Conservation (phyloP, 2,113 vertebrate species). For the Trogon melanurus region DNA sequence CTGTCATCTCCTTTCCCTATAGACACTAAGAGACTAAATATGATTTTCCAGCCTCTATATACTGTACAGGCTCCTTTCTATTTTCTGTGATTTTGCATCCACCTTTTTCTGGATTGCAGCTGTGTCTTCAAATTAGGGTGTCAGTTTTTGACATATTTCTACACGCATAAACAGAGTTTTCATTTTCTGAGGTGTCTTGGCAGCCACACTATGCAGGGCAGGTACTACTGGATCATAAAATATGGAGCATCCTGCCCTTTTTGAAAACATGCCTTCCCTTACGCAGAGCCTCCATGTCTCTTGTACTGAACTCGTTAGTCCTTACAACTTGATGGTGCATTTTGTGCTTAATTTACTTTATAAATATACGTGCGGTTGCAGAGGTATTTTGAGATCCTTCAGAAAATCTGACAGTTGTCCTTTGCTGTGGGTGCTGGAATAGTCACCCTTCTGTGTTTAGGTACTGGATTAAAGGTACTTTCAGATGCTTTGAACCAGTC, state of each 20-base stretch:
- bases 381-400: background rate
- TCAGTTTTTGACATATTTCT: constrained; percentile 23
- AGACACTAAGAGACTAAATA: background rate
- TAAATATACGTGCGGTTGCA: background rate
- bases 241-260: background rate
- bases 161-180: background rate
- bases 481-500: background rate
- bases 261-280: background rate
- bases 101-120: background rate
- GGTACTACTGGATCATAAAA: background rate
- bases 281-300: fast-evolving
- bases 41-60: background rate
- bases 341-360: too few relatives aligned
- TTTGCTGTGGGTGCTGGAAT: background rate
- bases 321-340: too few relatives aligned
- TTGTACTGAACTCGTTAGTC: background rate
- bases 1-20: background rate
- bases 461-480: background rate
- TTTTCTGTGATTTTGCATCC: background rate
- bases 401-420: background rate
- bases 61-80: background rate
- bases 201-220: background rate
- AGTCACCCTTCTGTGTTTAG: background rate
- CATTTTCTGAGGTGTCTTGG: background rate
- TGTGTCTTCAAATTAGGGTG: background rate